Evolutionary conservation across 92 coral and sea anemone genomes (phyloP).

Genomic region (Parazoanthus swiftii): DNA sequence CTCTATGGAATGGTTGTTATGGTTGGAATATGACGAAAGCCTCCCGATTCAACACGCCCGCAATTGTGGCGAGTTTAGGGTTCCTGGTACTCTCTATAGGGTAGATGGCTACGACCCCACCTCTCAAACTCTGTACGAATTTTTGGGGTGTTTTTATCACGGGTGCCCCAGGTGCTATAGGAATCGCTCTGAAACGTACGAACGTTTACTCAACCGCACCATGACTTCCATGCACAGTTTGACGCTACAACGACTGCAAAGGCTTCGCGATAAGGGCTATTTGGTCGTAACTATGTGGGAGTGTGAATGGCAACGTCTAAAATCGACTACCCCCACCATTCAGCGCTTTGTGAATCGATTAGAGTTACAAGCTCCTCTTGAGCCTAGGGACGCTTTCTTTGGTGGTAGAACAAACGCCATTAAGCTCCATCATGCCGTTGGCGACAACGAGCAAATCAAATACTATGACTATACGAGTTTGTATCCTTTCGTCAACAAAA

Average conservation of each 20-base stretch:
- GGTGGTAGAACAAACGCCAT: conserved; percentile 28
- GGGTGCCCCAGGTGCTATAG: conserved; percentile 3
- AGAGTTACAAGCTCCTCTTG: conserved; percentile 14
- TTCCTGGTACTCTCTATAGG: neutral
- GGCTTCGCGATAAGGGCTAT: neutral
- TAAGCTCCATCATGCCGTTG: neutral
- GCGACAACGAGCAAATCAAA: neutral
- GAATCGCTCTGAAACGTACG: conserved; percentile 9
- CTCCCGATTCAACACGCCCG: neutral
- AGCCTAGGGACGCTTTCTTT: conserved; percentile 27
- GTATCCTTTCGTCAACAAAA: conserved; percentile 23
- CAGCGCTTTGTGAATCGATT: conserved; percentile 12
- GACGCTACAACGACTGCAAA: conserved; percentile 8
- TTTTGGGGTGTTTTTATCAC: too few relatives aligned
- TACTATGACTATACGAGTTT: neutral
- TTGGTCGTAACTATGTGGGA: conserved; percentile 11
- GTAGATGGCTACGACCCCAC: conserved; percentile 14
- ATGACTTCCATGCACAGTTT: conserved; percentile 10
- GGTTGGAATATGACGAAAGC: neutral
- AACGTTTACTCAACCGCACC: conserved; percentile 11
- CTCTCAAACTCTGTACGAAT: neutral
- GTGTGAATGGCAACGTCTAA: conserved; percentile 12
- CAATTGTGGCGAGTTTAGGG: neutral
- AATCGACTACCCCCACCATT: conserved; percentile 15
- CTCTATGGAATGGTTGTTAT: conserved; percentile 16